Evolutionary conservation across 2,888 invertebrate genomes (phyloP).

Genomic region (Teleogryllus oceanicus): DNA sequence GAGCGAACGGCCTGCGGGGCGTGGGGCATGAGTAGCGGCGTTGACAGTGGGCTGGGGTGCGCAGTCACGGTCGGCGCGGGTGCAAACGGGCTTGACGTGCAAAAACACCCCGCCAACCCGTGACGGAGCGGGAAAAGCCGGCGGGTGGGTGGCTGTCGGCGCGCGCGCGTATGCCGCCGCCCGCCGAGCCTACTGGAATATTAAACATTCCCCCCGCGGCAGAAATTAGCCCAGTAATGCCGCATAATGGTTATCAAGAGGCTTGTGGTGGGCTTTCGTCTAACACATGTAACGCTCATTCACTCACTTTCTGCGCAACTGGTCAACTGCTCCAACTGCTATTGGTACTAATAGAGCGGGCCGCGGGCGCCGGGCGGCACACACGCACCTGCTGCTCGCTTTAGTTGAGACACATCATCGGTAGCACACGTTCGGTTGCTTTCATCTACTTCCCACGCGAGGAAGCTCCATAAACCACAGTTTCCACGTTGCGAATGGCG

Average conservation of each 20-base stretch:
- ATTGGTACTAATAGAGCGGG: background rate
- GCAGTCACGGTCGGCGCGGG: background rate
- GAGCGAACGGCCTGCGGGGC: background rate
- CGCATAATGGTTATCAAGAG: constrained; percentile 31
- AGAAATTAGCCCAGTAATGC: constrained; percentile 35
- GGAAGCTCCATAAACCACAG: too few relatives aligned
- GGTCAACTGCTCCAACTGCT: background rate
- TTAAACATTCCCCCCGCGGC: constrained; percentile 34
- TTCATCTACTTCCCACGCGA: too few relatives aligned
- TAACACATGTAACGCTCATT: background rate
- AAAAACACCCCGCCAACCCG: background rate
- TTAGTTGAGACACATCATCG: too few relatives aligned
- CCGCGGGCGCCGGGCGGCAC: too few relatives aligned
- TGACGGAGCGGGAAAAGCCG: constrained; percentile 5
- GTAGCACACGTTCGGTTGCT: too few relatives aligned
- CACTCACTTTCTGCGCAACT: background rate
- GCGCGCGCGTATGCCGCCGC: background rate
- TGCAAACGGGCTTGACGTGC: constrained; percentile 8
- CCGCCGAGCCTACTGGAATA: constrained; percentile 28
- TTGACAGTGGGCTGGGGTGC: background rate
- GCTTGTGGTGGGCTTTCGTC: constrained; percentile 2
- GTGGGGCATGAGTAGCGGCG: background rate
- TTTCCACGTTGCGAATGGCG: too few relatives aligned
- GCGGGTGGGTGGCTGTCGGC: background rate
- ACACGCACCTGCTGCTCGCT: too few relatives aligned